Evolutionary conservation across 2,113 vertebrate genomes (phyloP).

Genomic region (Rhea pennata): DNA sequence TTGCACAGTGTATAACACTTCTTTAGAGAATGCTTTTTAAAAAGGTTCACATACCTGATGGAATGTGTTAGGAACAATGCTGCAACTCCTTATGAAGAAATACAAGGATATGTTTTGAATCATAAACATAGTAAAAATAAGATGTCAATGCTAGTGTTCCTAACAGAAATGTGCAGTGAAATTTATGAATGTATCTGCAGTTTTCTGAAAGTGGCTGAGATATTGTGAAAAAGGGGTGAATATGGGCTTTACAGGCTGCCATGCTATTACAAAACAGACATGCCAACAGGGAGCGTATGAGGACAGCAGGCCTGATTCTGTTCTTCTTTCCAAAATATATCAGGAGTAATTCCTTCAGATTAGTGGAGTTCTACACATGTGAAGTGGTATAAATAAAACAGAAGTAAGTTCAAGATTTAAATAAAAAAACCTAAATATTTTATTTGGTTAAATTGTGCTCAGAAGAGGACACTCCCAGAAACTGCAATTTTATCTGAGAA

Average conservation of each 20-base stretch:
- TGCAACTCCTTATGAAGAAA: neutral
- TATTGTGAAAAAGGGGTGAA: neutral
- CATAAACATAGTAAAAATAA: neutral
- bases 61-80: neutral
- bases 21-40: neutral
- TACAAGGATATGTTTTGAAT: neutral
- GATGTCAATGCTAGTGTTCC: neutral
- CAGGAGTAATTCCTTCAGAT: neutral
- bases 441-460: no score
- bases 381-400: neutral
- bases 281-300: neutral
- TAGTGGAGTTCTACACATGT: neutral
- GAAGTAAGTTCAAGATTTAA: neutral
- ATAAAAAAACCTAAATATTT: neutral
- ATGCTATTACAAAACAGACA: neutral
- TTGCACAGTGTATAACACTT: neutral
- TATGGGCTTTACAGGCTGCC: neutral
- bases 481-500: neutral
- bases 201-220: neutral
- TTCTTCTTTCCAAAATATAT: neutral
- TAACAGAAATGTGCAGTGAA: neutral
- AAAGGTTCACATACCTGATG: neutral
- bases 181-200: neutral
- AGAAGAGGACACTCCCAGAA: neutral
- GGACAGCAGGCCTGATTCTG: neutral